A percentile compares a stretch with the other conserved stretches of the same genome.
phyloP scores from a whole-genome alignment of 2,797 vertebrate genomes.

The Agapornis canus region DNA sequence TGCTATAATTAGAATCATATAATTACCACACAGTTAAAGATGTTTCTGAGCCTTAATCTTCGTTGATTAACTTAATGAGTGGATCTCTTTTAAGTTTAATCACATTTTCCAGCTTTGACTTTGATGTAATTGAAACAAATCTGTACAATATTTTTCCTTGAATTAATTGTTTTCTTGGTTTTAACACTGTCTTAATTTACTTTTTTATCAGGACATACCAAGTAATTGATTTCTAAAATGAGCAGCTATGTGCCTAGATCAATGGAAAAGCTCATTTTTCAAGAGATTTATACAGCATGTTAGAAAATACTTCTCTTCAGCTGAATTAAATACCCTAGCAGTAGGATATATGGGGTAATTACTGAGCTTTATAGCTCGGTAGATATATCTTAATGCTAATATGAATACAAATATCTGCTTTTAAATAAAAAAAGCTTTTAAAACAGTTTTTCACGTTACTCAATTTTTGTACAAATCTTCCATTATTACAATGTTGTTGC shows the following conservation, averaged over 20 bases:
- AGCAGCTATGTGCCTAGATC: background rate
- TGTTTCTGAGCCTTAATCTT: background rate
- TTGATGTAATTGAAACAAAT: conserved; percentile 29
- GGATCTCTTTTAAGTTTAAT: conserved; percentile 4
- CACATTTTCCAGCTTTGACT: background rate
- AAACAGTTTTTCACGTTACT: background rate
- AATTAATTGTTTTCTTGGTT: conserved; percentile 16
- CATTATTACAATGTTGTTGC: background rate
- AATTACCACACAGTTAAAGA: background rate
- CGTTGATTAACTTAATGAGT: background rate
- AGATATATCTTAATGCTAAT: background rate
- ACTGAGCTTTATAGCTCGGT: background rate
- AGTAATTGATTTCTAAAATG: conserved; percentile 9
- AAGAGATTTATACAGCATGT: background rate
- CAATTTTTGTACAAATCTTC: background rate
- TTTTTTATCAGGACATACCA: background rate
- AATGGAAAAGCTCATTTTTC: background rate
- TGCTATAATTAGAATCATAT: background rate
- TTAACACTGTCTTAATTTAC: background rate
- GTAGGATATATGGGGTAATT: background rate
- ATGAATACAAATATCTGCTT: background rate
- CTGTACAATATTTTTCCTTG: background rate
- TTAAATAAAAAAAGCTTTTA: background rate
- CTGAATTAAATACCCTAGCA: background rate
- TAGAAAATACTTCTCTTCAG: background rate